Base-by-base conservation (phyloP, 2,888 invertebrate species). In the Aproaerema taeniolella region DNA sequence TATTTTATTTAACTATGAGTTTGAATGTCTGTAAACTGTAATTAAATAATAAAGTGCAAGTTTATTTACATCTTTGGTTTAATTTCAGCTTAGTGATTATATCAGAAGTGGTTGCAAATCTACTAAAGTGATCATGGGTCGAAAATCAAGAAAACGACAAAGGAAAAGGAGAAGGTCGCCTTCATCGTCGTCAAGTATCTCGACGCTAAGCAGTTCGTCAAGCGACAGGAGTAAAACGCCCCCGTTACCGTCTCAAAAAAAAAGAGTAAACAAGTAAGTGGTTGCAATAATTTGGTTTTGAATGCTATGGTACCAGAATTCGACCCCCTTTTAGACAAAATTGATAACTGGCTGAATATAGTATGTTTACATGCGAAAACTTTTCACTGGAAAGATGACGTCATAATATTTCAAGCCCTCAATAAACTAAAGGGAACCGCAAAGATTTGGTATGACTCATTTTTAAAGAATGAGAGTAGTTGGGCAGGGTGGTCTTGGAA, bases 221-320 rank as follows among this genome's bases (percentile, higher is more conserved):
- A 28, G 28, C 28, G 28, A 8, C 10, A 28, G 28, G 10, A 20
- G 20, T 20, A 20, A 20, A 7, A 28, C 28, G 28, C 28, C 28
- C n/a, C 10, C 28, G 3, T n/a, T 10, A n/a, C 28, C 28, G 10
- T 10, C 28, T 3, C 28, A n/a, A 8, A n/a, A 2, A 28, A 28
- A n/a, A 28, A 8, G 9, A n/a, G 6, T 9, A 28, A 8, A 9
- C 28, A 28, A 28, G 28, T 28, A 28, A 28, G 28, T 28, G 10
- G n/a, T 20, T 20, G 20, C 20, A 20, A 20, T 7, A 20, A 20
- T 20, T 20, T 20, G 4, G 20, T 20, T n/a, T 28, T 28, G 28
- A 37, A 28, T 10, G n/a, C 9, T 28, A 28, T 53, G 13, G 52
- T 55, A 30, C 52, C 52, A 1, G 51, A 52, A 25, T 53, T 55